phyloP scores from a whole-genome alignment of 1,140 invertebrate species.

The Sinonovacula constricta region DNA sequence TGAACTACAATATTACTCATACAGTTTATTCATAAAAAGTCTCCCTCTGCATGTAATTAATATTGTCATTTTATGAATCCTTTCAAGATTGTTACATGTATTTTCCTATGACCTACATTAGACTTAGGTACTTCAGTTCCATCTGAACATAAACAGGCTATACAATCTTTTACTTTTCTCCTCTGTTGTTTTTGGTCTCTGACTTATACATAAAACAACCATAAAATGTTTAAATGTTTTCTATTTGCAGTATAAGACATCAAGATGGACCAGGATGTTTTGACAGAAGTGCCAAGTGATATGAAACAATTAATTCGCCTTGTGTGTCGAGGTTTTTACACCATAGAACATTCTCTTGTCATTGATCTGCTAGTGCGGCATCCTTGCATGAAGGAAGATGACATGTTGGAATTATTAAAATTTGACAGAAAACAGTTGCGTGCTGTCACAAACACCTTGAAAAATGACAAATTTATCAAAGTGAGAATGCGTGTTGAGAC shows the following conservation, averaged over 20 bases:
- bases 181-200: too few species aligned
- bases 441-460: constrained; percentile 89
- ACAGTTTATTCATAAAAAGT: too few species aligned
- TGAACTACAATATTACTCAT: too few species aligned
- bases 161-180: too few species aligned
- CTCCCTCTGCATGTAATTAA: too few species aligned
- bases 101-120: too few species aligned
- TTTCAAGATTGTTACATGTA: too few species aligned
- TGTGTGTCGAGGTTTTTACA: constrained; percentile 95
- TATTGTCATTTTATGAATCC: too few species aligned
- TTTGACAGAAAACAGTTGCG: constrained; percentile 97
- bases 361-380: constrained; percentile 97
- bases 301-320: constrained; percentile 93
- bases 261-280: constrained; percentile 68
- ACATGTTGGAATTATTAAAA: constrained; percentile 94
- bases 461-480: constrained; percentile 97
- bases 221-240: too few species aligned
- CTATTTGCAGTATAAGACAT: not conserved
- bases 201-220: too few species aligned
- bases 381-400: constrained; percentile 98
- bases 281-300: constrained; percentile 74
- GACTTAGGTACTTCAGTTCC: too few species aligned
- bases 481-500: constrained; percentile 95
- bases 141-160: too few species aligned
- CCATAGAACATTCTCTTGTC: constrained; percentile 94